These are phyloP conservation scores for Sinocyclocheilus maitianheensis DNA, from an alignment of 2,113 vertebrate genomes.

Conservation along the genomic window DNA sequence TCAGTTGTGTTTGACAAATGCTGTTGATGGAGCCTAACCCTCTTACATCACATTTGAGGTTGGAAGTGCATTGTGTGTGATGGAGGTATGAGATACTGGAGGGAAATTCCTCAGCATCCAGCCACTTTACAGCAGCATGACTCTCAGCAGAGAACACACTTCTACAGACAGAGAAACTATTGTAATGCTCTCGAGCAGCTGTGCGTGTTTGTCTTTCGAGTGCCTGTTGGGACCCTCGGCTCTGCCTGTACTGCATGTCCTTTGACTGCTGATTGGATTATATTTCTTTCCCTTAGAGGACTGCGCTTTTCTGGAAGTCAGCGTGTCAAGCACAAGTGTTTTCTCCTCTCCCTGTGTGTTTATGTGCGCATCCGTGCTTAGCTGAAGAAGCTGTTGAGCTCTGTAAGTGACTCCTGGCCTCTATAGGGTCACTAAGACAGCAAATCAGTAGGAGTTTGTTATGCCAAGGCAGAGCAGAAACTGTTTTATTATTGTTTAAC, in stretches of 20 bases:
- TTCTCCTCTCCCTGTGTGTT: slow-evolving; percentile 18
- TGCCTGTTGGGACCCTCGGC: slow-evolving; percentile 72
- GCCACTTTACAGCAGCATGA: slow-evolving; percentile 13
- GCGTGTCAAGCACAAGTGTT: slow-evolving; percentile 47
- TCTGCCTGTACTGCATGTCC: slow-evolving; percentile 73
- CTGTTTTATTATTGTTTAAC: slow-evolving; percentile 43
- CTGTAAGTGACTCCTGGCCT: slow-evolving; percentile 48
- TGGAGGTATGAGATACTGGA: not conserved
- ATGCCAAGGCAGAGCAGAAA: slow-evolving; percentile 45
- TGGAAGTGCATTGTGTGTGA: slow-evolving; percentile 54
- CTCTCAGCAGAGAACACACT: slow-evolving; percentile 27
- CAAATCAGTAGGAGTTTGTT: slow-evolving; percentile 55
- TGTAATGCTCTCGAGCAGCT: slow-evolving; percentile 52
- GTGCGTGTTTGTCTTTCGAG: slow-evolving; percentile 27
- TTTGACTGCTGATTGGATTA: slow-evolving; percentile 71
- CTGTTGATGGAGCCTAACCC: no score
- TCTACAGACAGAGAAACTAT: slow-evolving; percentile 54
- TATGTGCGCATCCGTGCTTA: not conserved
- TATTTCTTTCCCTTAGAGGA: slow-evolving; percentile 49
- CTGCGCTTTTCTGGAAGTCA: slow-evolving; percentile 53
- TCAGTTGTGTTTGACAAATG: no score
- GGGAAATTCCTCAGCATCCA: slow-evolving; percentile 17
- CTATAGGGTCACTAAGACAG: slow-evolving; percentile 50
- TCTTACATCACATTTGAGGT: not conserved
- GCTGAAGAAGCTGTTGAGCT: slow-evolving; percentile 53